Evolutionary conservation across 2,888 invertebrate genomes (phyloP).

Genomic region (Actias luna): DNA sequence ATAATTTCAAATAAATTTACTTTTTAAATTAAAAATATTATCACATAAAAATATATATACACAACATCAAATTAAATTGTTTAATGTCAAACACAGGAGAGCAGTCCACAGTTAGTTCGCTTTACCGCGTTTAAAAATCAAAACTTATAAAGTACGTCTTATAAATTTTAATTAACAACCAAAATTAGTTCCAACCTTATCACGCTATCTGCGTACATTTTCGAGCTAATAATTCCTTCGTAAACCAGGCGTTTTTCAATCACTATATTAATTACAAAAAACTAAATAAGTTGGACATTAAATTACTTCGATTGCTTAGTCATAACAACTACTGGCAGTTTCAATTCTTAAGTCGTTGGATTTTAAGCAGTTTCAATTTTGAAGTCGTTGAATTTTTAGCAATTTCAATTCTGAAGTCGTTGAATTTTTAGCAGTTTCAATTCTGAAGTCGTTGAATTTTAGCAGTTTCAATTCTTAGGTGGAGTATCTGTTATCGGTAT

Average conservation of each 20-base stretch:
- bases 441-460: not conserved
- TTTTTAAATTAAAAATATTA: constrained; percentile 61
- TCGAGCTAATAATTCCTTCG: not conserved
- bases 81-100: not conserved
- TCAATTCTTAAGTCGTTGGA: no score
- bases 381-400: not conserved
- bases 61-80: constrained; percentile 51
- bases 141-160: not conserved
- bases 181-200: not conserved
- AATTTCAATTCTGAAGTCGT: not conserved
- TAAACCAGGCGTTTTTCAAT: not conserved
- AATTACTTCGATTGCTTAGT: not conserved
- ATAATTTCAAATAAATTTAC: constrained; percentile 66
- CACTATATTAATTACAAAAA: not conserved
- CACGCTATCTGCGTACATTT: not conserved
- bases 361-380: not conserved
- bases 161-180: not conserved
- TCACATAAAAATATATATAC: constrained; percentile 38
- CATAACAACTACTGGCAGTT: no score
- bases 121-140: not conserved
- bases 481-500: not conserved
- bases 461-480: not conserved
- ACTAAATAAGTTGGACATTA: not conserved
- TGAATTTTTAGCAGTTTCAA: not conserved
- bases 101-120: not conserved